Evolutionary conservation across 1,140 invertebrate species (phyloP).

Genomic region (Microplitis mediator): DNA sequence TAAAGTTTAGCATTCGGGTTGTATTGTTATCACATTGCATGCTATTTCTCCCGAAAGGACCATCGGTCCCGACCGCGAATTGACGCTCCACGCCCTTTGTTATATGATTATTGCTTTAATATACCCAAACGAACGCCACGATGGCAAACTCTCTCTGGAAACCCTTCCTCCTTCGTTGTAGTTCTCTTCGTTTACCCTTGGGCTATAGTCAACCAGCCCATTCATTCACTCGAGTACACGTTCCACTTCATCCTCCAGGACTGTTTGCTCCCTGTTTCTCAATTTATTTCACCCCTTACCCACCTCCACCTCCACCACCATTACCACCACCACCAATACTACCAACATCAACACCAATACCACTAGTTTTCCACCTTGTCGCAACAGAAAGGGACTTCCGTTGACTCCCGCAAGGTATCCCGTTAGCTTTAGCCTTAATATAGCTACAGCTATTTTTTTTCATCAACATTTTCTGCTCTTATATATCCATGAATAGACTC

Average conservation of each 20-base stretch:
- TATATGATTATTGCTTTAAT: conserved; percentile 60
- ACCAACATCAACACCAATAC: background rate
- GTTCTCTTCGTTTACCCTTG: conserved; percentile 27
- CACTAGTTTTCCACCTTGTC: no score
- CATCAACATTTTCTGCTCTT: no score
- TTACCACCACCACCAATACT: background rate
- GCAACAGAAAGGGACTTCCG: background rate
- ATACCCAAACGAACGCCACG: conserved; percentile 22
- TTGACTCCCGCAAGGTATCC: conserved; percentile 9
- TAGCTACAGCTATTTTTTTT: no score
- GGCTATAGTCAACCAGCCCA: conserved; percentile 31
- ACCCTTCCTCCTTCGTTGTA: conserved; percentile 6
- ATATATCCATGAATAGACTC: no score
- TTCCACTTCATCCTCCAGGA: conserved; percentile 31
- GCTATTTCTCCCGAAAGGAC: conserved; percentile 51
- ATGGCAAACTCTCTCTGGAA: conserved; percentile 23
- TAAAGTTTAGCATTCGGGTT: background rate
- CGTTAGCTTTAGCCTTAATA: no score
- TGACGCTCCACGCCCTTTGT: conserved; percentile 44
- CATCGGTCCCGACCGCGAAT: conserved; percentile 47
- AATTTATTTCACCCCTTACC: conserved; percentile 23
- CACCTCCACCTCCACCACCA: background rate
- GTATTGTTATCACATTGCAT: conserved; percentile 27
- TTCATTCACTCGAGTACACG: conserved; percentile 35
- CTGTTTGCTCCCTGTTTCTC: conserved; percentile 29